These are phyloP conservation scores for Gastrophryne carolinensis DNA, from an alignment of 2,797 vertebrate genomes.

Conservation along the genomic window DNA sequence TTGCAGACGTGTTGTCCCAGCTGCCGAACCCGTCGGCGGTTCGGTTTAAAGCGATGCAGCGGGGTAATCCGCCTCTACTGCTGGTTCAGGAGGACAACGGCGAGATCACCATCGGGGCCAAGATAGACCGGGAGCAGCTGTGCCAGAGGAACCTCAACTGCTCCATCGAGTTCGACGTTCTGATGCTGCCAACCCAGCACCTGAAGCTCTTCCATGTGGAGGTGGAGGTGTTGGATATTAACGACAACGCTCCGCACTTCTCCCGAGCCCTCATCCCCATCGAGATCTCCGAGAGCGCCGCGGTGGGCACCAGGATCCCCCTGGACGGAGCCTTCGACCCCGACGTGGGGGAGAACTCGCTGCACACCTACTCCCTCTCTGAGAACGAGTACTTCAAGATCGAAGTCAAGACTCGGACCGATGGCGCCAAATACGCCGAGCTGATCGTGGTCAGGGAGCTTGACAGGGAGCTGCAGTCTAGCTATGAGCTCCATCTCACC, in stretches of 20 bases:
- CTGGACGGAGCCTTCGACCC: conserved; percentile 90
- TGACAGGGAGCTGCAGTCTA: conserved; percentile 85
- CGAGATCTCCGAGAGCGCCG: conserved; percentile 93
- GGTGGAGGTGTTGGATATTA: conserved; percentile 95
- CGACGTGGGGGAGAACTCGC: conserved; percentile 90
- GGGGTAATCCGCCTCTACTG: conserved; percentile 80
- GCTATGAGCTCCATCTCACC: conserved; percentile 87
- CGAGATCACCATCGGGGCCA: conserved; percentile 87
- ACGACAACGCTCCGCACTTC: conserved; percentile 94
- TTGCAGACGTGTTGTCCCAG: conserved; percentile 79
- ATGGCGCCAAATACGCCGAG: conserved; percentile 93
- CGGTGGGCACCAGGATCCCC: conserved; percentile 88
- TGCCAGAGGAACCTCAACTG: conserved; percentile 94
- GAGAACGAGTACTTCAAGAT: conserved; percentile 89
- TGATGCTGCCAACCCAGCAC: conserved; percentile 91
- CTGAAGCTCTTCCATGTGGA: conserved; percentile 94
- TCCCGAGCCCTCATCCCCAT: conserved; percentile 87
- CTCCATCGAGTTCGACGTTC: conserved; percentile 94
- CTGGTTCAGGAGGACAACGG: conserved; percentile 88
- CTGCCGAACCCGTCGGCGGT: conserved; percentile 80
- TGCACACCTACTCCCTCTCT: conserved; percentile 87
- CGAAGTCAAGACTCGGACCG: conserved; percentile 87
- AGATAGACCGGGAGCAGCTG: conserved; percentile 92
- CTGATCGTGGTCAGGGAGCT: conserved; percentile 87
- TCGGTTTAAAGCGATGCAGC: conserved; percentile 91